Percentiles rank a stretch among this genome's conserved stretches.
Evolutionary conservation across 1,140 invertebrate genomes (phyloP).

Genomic region (Wasmannia auropunctata): DNA sequence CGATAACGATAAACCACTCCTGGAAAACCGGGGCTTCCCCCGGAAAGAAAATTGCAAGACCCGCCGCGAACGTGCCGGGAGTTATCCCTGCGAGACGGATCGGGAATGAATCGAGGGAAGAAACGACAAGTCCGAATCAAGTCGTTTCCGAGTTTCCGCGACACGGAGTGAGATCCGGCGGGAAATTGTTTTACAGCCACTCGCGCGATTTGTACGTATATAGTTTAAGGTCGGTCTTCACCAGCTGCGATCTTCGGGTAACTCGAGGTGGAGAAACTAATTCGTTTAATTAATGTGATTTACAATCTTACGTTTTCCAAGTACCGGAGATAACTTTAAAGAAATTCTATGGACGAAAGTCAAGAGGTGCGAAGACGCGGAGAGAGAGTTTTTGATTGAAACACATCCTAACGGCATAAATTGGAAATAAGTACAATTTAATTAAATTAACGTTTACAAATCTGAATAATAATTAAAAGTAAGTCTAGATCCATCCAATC

Average conservation of each 20-base stretch:
- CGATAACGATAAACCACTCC: slow-evolving; percentile 56
- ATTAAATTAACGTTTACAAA: not conserved
- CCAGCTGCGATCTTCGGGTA: not conserved
- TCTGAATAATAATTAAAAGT: not conserved
- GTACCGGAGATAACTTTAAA: not conserved
- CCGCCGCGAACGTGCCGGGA: not conserved
- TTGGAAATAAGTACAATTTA: not conserved
- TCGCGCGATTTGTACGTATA: not conserved
- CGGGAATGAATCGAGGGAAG: not conserved
- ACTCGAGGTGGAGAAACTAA: not conserved
- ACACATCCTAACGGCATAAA: not conserved
- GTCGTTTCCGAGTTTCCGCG: not conserved
- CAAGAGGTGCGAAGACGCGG: not conserved
- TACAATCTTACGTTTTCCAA: not conserved
- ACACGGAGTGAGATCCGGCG: too few relatives aligned
- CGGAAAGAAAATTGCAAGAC: slow-evolving; percentile 26
- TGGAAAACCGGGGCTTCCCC: not conserved
- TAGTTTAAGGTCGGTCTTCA: not conserved
- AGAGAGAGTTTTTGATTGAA: too few relatives aligned
- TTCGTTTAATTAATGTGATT: not conserved
- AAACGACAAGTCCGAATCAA: not conserved
- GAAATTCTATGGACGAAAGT: not conserved
- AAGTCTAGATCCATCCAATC: not conserved
- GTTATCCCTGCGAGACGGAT: slow-evolving; percentile 4
- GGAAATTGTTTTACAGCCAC: not conserved